Conservation (phyloP, 2,797 vertebrate species). For the Arnoldichthys spilopterus region DNA sequence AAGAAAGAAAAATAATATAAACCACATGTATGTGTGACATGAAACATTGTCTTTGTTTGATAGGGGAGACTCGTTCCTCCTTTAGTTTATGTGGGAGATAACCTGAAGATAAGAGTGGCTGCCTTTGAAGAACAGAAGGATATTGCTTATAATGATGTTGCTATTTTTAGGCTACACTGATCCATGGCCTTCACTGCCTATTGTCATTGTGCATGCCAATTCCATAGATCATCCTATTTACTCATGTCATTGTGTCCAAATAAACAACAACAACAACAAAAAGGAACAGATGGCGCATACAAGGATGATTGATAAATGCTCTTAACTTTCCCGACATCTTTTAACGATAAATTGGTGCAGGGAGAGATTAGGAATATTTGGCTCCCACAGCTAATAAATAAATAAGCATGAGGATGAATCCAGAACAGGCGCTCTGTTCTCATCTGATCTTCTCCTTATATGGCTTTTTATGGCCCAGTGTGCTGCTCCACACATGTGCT, state of each 20-base stretch:
- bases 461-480: constrained; percentile 37
- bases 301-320: constrained; percentile 52
- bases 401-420: constrained; percentile 47
- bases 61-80: constrained; percentile 11
- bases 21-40: constrained; percentile 33
- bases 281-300: constrained; percentile 54
- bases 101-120: constrained; percentile 15
- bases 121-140: constrained; percentile 33
- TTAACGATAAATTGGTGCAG: constrained; percentile 45
- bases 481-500: constrained; percentile 47
- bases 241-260: constrained; percentile 48
- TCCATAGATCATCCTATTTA: constrained; percentile 59
- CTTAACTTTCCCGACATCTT: constrained; percentile 24
- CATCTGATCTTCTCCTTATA: constrained; percentile 51
- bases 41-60: constrained; percentile 9
- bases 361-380: constrained; percentile 51
- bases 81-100: constrained; percentile 33
- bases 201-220: constrained; percentile 48
- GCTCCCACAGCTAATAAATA: constrained; percentile 52
- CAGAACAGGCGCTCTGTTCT: constrained; percentile 36
- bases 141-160: constrained; percentile 16
- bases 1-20: constrained; percentile 31
- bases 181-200: constrained; percentile 34
- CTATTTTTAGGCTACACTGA: constrained; percentile 46
- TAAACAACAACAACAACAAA: constrained; percentile 25